phyloP scores from a whole-genome alignment of 2,888 invertebrate genomes.

The Caenorhabditis doughertyi region DNA sequence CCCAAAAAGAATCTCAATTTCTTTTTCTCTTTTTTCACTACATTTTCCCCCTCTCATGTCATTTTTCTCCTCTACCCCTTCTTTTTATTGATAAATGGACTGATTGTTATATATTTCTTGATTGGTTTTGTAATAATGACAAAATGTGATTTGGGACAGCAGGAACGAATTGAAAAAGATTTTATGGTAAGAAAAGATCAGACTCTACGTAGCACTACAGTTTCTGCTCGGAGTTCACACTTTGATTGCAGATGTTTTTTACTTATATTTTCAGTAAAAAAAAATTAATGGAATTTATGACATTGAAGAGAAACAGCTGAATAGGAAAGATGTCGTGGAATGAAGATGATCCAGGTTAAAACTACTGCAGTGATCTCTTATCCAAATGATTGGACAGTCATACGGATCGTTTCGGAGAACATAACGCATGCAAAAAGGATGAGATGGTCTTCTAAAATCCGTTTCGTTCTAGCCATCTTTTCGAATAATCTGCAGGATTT shows the following conservation, averaged over 20 bases:
- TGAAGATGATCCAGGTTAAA: too few relatives aligned
- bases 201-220: not conserved
- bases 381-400: too few relatives aligned
- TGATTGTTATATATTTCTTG: slow-evolving; percentile 1
- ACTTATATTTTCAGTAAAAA: too few relatives aligned
- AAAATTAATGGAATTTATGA: too few relatives aligned
- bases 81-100: slow-evolving; percentile 20
- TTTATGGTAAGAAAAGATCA: not conserved
- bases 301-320: too few relatives aligned
- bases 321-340: too few relatives aligned
- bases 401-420: too few relatives aligned
- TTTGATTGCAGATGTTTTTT: slow-evolving; percentile 9
- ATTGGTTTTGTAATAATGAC: not conserved
- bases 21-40: not conserved
- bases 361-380: too few relatives aligned
- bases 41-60: slow-evolving; percentile 22
- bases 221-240: slow-evolving; percentile 7
- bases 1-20: not conserved
- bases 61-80: slow-evolving; percentile 2
- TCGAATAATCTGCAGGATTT: too few relatives aligned
- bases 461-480: too few relatives aligned
- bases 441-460: too few relatives aligned
- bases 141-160: not conserved
- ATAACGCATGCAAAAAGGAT: too few relatives aligned
- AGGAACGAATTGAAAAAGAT: not conserved